Evolutionary conservation across 2,797 vertebrate species (phyloP).

Genomic region (Amblyopsis hoosieri): DNA sequence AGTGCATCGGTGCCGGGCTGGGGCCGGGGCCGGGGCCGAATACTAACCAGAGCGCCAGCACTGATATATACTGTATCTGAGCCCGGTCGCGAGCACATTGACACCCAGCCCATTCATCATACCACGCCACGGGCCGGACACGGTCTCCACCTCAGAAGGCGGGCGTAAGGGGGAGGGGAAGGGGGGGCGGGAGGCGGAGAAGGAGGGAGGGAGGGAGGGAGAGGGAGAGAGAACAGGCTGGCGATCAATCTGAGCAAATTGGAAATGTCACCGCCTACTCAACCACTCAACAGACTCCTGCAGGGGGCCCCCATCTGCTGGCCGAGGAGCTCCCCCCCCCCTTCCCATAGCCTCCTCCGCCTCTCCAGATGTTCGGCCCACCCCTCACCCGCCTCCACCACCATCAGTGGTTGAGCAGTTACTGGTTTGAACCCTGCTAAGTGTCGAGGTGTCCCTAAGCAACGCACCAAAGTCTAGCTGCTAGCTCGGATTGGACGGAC

Average conservation of each 20-base stretch:
- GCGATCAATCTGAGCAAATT: conserved; percentile 81
- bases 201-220: conserved; percentile 45
- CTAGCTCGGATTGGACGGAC: no score
- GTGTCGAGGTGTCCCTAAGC: no score
- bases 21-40: conserved; percentile 33
- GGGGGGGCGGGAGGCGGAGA: background rate
- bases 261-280: conserved; percentile 80
- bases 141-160: conserved; percentile 55
- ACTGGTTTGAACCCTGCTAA: no score
- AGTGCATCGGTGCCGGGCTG: conserved; percentile 29
- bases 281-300: conserved; percentile 71
- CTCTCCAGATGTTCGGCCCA: conserved; percentile 68
- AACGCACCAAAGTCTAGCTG: no score
- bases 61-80: conserved; percentile 61
- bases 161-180: background rate
- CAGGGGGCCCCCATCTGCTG: conserved; percentile 70
- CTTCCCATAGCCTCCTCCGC: conserved; percentile 20
- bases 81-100: conserved; percentile 70
- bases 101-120: conserved; percentile 79
- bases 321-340: conserved; percentile 34
- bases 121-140: conserved; percentile 63
- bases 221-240: conserved; percentile 61
- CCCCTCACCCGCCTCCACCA: conserved; percentile 34
- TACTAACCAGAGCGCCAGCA: conserved; percentile 59
- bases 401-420: background rate